Evolutionary conservation across 2,113 vertebrate species (phyloP), one percentile per base, ranked within the genome.

Genomic region (Uria lomvia): DNA sequence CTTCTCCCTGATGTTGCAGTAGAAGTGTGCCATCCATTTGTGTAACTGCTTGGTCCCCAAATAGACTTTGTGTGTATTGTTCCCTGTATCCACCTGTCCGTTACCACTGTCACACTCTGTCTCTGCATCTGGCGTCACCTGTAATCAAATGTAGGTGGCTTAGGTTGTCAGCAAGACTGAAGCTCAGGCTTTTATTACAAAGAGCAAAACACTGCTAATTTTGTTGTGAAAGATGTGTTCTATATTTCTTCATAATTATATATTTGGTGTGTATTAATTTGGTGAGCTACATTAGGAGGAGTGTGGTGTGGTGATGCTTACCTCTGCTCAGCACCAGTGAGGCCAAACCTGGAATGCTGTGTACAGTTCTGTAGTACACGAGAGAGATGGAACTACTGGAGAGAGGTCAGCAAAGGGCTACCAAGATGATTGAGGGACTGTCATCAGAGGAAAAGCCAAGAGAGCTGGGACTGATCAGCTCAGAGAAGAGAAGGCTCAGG

Each of bases 321-420:
- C 17, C 21, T 60, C 6, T n/a, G 2, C 19, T 72, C 3, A 0
- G 22, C 40, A 24, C 11, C 0, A 1, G 7, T 45, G n/a, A 65
- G 62, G 52, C 20, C 9, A 4, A 13, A 14, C 6, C 42, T 82
- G 55, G 30, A 58, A n/a, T 24, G 9, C 36, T 91, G 9, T 11
- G 26, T 52, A 30, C 20, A 30, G 8, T 11, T 71, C 42, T 74
- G 5, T 16, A 55, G 42, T 53, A 17, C 0, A 11, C n/a, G 26
- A 68, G 30, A 65, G 32, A 58, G 16, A 8, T 34, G 59, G 32
- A 63, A 42, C 40, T 74, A 17, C 32, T 55, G 21, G 24, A n/a
- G 5, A 29, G 15, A 67, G 8, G 30, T n/a, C 59, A 71, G 32
- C 1, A 3, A 81, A 42, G 22, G 27, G 20, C 15, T 18, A 29